phyloP scores from a whole-genome alignment of 2,113 vertebrate genomes.

The Isurus oxyrinchus region DNA sequence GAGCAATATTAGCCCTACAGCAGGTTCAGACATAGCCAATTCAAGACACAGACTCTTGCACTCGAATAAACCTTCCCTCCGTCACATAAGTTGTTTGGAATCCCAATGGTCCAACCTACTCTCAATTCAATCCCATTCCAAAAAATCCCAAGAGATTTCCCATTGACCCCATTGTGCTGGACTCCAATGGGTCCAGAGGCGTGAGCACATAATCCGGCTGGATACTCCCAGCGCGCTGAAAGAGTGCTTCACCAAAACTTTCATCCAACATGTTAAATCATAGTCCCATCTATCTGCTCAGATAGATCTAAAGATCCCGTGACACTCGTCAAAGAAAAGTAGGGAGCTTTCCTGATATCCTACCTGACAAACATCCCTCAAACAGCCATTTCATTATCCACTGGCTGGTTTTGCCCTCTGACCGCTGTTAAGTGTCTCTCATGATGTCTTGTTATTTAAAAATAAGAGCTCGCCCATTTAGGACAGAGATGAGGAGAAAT shows the following conservation, averaged over 20 bases:
- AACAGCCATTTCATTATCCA: neutral
- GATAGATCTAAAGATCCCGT: neutral
- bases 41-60: too few species aligned
- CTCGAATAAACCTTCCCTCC: neutral
- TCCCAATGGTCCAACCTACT: too few species aligned
- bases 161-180: neutral
- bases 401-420: neutral
- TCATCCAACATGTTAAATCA: too few species aligned
- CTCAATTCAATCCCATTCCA: too few species aligned
- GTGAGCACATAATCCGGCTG: too few species aligned
- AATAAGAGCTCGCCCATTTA: too few species aligned
- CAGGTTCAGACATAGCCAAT: neutral
- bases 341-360: neutral
- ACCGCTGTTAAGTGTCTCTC: neutral
- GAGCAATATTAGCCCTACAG: neutral
- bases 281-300: too few species aligned
- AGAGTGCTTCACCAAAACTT: too few species aligned
- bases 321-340: neutral
- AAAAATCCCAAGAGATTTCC: too few species aligned
- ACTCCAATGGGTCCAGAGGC: neutral
- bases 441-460: neutral
- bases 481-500: too few species aligned
- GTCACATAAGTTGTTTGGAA: neutral
- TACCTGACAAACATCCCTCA: neutral
- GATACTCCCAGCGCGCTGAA: too few species aligned